Percentiles rank a stretch among this genome's conserved stretches.
These are phyloP conservation scores for Pipistrellus pipistrellus DNA, from an alignment of 2,797 vertebrate species.

Conservation along the genomic window DNA sequence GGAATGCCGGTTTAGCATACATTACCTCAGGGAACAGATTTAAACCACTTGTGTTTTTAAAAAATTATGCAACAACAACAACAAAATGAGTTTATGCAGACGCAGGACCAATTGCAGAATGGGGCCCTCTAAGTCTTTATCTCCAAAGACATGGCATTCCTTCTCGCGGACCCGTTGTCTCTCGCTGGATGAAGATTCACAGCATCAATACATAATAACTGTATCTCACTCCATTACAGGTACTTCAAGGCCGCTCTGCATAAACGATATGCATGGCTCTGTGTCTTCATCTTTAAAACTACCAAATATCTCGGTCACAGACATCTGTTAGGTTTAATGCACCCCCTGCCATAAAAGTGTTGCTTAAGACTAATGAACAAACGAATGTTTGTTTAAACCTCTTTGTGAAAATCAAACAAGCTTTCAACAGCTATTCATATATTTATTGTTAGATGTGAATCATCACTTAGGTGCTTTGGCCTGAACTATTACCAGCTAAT, in stretches of 20 bases:
- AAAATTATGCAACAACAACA: constrained; percentile 79
- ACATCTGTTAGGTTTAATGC: constrained; percentile 89
- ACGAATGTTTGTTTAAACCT: constrained; percentile 89
- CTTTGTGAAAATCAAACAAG: constrained; percentile 90
- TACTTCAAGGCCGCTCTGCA: constrained; percentile 86
- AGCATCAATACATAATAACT: constrained; percentile 85
- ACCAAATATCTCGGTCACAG: constrained; percentile 82
- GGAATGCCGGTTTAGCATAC: constrained; percentile 70
- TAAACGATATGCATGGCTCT: constrained; percentile 83
- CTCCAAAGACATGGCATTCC: constrained; percentile 69
- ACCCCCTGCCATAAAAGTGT: constrained; percentile 87
- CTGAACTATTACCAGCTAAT: constrained; percentile 84
- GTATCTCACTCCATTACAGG: constrained; percentile 88
- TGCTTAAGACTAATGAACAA: constrained; percentile 90
- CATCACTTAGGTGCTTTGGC: constrained; percentile 86
- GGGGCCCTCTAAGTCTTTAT: constrained; percentile 81
- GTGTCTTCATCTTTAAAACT: constrained; percentile 88
- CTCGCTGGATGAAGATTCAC: constrained; percentile 86
- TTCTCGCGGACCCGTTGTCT: constrained; percentile 68
- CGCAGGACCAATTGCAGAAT: constrained; percentile 53
- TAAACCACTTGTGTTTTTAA: constrained; percentile 77
- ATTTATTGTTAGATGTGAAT: constrained; percentile 88
- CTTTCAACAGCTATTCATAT: constrained; percentile 89
- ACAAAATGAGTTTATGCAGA: constrained; percentile 82
- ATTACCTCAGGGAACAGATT: constrained; percentile 83